Conservation (phyloP, 2,888 invertebrate genomes). For the Lampropteryx suffumata region DNA sequence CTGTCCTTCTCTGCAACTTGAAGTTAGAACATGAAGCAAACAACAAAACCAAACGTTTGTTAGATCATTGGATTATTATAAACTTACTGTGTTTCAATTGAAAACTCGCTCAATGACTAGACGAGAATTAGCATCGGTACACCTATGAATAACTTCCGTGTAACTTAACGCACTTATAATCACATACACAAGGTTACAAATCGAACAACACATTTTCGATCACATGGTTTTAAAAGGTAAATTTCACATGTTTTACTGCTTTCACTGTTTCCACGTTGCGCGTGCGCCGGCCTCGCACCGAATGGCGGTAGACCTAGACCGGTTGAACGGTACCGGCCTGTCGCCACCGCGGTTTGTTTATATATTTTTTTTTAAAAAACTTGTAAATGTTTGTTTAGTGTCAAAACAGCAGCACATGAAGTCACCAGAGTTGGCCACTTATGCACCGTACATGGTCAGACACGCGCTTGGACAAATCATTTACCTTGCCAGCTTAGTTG, state of each 20-base stretch:
- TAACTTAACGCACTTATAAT: not conserved
- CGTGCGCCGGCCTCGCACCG: slow-evolving; percentile 7
- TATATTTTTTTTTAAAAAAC: too few species aligned
- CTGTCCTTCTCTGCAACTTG: slow-evolving; percentile 3
- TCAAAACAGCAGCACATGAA: too few species aligned
- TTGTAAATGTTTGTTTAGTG: too few species aligned
- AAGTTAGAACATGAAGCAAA: not conserved
- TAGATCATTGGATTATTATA: too few species aligned
- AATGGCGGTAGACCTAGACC: slow-evolving; percentile 5
- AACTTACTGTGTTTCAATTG: not conserved
- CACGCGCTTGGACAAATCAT: too few species aligned
- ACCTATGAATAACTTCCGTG: not conserved
- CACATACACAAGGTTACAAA: not conserved
- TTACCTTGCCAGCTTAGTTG: too few species aligned
- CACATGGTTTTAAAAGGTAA: not conserved
- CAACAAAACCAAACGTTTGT: not conserved
- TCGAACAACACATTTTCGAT: not conserved
- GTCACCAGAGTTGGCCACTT: too few species aligned
- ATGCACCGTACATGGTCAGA: too few species aligned
- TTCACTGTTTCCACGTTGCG: slow-evolving; percentile 24
- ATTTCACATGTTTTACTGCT: slow-evolving; percentile 15
- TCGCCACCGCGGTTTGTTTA: too few species aligned
- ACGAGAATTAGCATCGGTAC: not conserved
- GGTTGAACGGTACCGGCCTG: not conserved
- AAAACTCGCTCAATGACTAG: slow-evolving; percentile 2